A percentile compares a stretch with the other conserved stretches of the same genome.
phyloP scores from a whole-genome alignment of 2,888 invertebrate species.

The Erebia aethiops region DNA sequence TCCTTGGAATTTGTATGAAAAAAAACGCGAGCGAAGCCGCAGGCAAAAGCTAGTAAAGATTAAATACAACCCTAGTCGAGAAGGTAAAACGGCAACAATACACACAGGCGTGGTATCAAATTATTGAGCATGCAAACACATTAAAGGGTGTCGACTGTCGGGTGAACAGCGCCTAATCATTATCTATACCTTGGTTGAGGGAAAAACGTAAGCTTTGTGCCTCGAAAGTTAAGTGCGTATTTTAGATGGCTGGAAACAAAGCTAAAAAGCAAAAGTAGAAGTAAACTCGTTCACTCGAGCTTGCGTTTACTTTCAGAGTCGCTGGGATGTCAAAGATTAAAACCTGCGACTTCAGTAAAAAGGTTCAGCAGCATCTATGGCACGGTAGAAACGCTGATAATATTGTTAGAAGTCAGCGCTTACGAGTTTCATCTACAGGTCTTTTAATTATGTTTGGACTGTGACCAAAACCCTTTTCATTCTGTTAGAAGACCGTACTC shows the following conservation, averaged over 20 bases:
- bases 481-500: no score
- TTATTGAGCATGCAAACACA: conserved; percentile 79
- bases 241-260: background rate
- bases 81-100: conserved; percentile 79
- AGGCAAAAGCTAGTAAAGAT: conserved; percentile 77
- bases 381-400: background rate
- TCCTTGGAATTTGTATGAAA: conserved; percentile 45
- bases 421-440: background rate
- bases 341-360: background rate
- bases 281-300: background rate
- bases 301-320: background rate
- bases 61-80: conserved; percentile 79
- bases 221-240: background rate
- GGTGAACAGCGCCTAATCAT: conserved; percentile 75
- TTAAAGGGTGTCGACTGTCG: conserved; percentile 72
- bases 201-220: conserved; percentile 49
- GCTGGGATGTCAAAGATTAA: background rate
- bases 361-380: background rate
- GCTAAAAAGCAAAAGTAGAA: no score
- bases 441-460: no score
- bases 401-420: background rate
- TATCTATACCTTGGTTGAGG: conserved; percentile 66
- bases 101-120: conserved; percentile 79
- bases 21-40: conserved; percentile 66
- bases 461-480: no score